Base-by-base conservation (phyloP, 1,140 invertebrate genomes). In the Drosophila paulistorum region DNA sequence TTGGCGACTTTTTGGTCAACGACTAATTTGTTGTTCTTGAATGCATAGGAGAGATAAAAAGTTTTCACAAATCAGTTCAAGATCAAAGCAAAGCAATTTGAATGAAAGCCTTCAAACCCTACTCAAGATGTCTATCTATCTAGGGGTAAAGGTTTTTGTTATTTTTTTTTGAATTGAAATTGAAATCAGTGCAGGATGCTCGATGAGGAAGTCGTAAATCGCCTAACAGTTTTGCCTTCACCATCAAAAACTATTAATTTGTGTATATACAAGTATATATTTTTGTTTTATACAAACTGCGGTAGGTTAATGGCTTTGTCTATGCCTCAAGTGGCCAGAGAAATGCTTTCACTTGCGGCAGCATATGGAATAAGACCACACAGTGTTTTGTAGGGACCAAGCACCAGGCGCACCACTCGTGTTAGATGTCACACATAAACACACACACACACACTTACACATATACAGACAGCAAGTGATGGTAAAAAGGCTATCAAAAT, bases 51-150 rank as follows among this genome's bases (percentile, higher is more conserved):
- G n/a, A 14, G 5, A 2, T 4, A n/a, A n/a, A n/a, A 42, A 14
- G 10, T 13, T 42, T 42, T 45, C 42, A 45, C 42, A 45, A 48
- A 17, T 48, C 17, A 59, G 58, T 33, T 66, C 60, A 42, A 65
- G 79, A 89, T 87, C 84, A 87, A 89, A 66, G 60, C 41, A 61
- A 30, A 30, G 51, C 59, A 70, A 51, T 83, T 87, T 87, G 83
- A 87, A 76, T 89, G 84, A 87, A 87, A 87, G 84, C 84, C 80
- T 83, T 87, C 83, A 78, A 65, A 87, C 84, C 84, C 84, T 84
- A 75, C 84, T 87, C 84, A 87, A 89, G 84, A 87, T 87, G 54
- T 84, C 80, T 89, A 87, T 87, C 83, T 73, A 67, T 81, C 66
- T 79, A 77, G 72, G 58, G 68, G 54, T 42, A 37, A 35, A 59